Conservation (phyloP, 2,888 invertebrate species). For the Leptarthrus brevirostris region DNA sequence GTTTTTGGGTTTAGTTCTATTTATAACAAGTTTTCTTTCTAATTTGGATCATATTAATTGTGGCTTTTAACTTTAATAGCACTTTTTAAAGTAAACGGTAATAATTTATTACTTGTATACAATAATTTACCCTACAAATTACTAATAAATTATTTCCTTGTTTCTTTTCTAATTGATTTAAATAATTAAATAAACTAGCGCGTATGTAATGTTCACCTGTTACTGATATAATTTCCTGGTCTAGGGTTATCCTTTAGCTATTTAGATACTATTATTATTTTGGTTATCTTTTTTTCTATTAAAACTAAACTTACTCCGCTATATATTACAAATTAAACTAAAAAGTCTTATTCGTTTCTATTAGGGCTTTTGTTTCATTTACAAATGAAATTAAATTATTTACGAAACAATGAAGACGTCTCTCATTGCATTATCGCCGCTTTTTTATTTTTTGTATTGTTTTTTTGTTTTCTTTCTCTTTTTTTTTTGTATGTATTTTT, state of each 20-base stretch:
- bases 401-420: neutral
- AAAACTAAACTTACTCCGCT: constrained; percentile 21
- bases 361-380: constrained; percentile 31
- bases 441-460: neutral
- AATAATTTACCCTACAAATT: constrained; percentile 26
- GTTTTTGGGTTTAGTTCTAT: constrained; percentile 7
- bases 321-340: constrained; percentile 44
- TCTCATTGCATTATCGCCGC: neutral
- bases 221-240: constrained; percentile 13
- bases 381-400: constrained; percentile 13
- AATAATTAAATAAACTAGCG: constrained; percentile 13
- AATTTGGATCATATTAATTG: neutral
- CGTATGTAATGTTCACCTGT: neutral
- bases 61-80: constrained; percentile 16
- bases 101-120: constrained; percentile 37
- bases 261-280: constrained; percentile 33
- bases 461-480: neutral
- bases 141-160: constrained; percentile 8
- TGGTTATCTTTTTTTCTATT: constrained; percentile 30
- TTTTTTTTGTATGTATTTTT: constrained; percentile 9
- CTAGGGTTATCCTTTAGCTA: neutral
- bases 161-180: constrained; percentile 25
- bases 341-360: constrained; percentile 45
- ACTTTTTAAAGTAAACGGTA: constrained; percentile 27
- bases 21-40: constrained; percentile 5